Evolutionary conservation across 2,113 vertebrate genomes (phyloP).

Genomic region (Arvicanthis niloticus): DNA sequence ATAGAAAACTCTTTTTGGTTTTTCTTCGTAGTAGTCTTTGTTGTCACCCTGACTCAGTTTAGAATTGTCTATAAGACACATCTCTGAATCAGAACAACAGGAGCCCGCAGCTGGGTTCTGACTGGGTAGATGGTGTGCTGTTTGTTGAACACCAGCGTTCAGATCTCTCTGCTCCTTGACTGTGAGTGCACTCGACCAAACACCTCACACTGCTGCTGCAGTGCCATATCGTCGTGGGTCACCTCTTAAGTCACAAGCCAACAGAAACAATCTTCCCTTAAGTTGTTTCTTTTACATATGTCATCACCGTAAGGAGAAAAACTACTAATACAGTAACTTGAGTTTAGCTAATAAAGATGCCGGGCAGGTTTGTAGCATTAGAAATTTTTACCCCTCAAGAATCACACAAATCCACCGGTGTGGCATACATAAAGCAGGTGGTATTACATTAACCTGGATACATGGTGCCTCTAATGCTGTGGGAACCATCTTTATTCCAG

Average conservation of each 20-base stretch:
- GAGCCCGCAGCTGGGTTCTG: not conserved
- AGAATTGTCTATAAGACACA: not conserved
- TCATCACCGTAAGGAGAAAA: not conserved
- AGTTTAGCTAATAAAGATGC: not conserved
- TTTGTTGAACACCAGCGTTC: too few relatives aligned
- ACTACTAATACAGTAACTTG: not conserved
- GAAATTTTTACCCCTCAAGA: not conserved
- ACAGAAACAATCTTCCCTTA: not conserved
- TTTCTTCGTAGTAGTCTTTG: not conserved
- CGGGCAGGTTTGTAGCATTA: not conserved
- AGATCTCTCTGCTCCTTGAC: not conserved
- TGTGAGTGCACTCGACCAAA: not conserved
- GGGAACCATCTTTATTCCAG: not conserved
- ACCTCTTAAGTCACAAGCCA: not conserved
- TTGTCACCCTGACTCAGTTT: not conserved
- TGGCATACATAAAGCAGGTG: not conserved
- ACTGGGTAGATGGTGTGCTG: too few relatives aligned
- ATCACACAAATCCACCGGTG: not conserved
- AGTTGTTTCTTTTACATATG: too few relatives aligned
- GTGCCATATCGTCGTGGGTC: not conserved
- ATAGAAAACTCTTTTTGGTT: not conserved
- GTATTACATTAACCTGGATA: not conserved
- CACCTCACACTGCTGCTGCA: not conserved
- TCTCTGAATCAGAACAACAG: not conserved
- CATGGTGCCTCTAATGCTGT: not conserved